Evolutionary conservation across 1,140 invertebrate species (phyloP), one percentile per base, ranked within the genome.

Genomic region (Hestina assimilis): DNA sequence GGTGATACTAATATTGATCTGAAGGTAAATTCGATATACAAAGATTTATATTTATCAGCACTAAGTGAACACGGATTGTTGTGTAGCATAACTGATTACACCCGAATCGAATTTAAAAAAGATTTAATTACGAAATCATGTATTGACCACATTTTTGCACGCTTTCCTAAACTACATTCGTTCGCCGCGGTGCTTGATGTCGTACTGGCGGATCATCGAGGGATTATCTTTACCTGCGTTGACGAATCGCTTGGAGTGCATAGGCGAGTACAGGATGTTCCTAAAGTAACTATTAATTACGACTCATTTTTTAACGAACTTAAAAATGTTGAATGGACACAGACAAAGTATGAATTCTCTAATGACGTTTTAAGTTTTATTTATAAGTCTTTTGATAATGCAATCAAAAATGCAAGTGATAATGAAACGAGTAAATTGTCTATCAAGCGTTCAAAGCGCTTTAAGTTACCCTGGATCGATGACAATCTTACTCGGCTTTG

Each of bases 401-500:
- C 66, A 29, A 50, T 41, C 23, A 45, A 60, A 15, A 42, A 23
- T 3, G 51, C 55, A 4, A 45, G 45, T 1, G 21, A 17, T 43
- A 38, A 5, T 31, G 56, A 59, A 52, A 47, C 11, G 15, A 23
- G 7, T 20, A 46, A 51, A 40, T 21, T 28, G 31, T 42, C 31
- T 26, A 26, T 12, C 7, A 28, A 45, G n/a, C 35, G 42, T 8
- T 11, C 9, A 4, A 31, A 31, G n/a, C n/a, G n/a, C n/a, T 35
- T 40, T 29, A 58, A 28, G 28, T 2, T 63, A 5, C 62, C 71
- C 6, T 73, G 67, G 70, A 61, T 73, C 21, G 48, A 68, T 51
- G 46, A 57, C 35, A 63, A 63, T 47, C 15, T 73, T 8, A 50
- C 17, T 12, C 35, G 23, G 0, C 28, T 73, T 4, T 63, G 70